Evolutionary conservation across 1,140 invertebrate species (phyloP), one percentile per base, ranked within the genome.

Genomic region (Cydia splendana): DNA sequence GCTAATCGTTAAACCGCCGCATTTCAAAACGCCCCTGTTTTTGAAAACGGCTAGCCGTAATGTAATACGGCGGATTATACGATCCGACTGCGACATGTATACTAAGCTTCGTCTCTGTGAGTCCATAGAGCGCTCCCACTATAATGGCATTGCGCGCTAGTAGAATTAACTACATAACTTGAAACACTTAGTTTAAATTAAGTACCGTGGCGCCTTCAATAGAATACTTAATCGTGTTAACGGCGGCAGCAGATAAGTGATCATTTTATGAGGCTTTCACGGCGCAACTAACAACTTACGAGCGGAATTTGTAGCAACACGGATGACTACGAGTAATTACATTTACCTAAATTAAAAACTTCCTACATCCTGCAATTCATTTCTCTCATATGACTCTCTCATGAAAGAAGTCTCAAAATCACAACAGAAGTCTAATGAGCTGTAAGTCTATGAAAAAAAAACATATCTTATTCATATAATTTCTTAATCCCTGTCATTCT

Each of bases 151-250:
- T 62, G n/a, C 45, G 57, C 57, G 57, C 57, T 62, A 62, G 57
- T 62, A 62, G 57, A 62, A 62, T 62, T 62, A 62, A 62, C 57
- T 62, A 62, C 57, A 62, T 62, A 62, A 62, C 57, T 62, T 62
- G 57, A 62, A 62, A 62, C 57, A 62, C 57, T 62, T 62, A 62
- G 57, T 62, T 62, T 62, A 24, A 62, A 62, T 62, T 62, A 62
- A 62, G 57, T 62, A n/a, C 57, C 57, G 20, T 62, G 57, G 57
- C 57, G 20, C 57, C 57, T 62, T 62, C 57, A 62, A 62, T 62
- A 62, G 57, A 62, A 62, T 62, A 62, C 57, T 62, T 62, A 62
- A 62, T 62, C 20, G 57, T 62, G 57, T 62, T 62, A 62, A 62
- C 57, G 10, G 20, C 1, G 53, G 15, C 57, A 62, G 57, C 20